Base-by-base conservation (phyloP, 2,797 vertebrate species). In the Microctenopoma stevenorrisi region DNA sequence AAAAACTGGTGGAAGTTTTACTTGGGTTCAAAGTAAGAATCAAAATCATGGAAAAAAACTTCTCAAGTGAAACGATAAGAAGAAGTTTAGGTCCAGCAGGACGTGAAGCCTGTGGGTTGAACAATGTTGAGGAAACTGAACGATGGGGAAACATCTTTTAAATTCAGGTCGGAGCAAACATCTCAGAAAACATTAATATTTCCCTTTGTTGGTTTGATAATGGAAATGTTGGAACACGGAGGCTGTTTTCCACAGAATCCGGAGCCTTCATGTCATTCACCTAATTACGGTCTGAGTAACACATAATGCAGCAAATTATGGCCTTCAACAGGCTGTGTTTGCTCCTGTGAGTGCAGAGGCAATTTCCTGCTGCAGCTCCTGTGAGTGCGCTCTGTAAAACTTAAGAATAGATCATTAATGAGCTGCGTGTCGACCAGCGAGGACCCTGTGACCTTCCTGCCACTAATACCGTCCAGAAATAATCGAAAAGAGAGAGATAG, bases 231-330 rank as follows among this genome's bases (percentile, higher is more conserved):
- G 3, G 4, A 7, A n/a, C 16, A 44, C 13, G 50, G 33, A 54
- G 12, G 57, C 37, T 14, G 28, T 68, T 76, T 61, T 30, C 33
- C 35, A 3, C 48, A 26, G 15, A 18, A 38, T 22, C 12, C 35
- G 51, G 9, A 56, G 67, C 67, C 43, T 35, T 55, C 15, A 71
- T 80, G 72, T 38, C 15, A 57, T 10, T 18, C 18, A 57, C 64
- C 68, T 72, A 55, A 63, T 35, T 52, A 28, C n/a, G 12, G 48
- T 64, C 28, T 18, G 26, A 28, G 35, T 49, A 28, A 47, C 60
- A 9, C 40, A 57, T 60, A 67, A 79, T 71, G 38, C 50, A 43
- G 18, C 49, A 66, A 68, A 71, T 79, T 60, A 70, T 12, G 69
- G 71, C 12, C 18, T 26, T 26, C 35, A 33, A 50, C 51, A 15